Base-by-base conservation (phyloP, 2,888 invertebrate species). In the Cosmia pyralina region DNA sequence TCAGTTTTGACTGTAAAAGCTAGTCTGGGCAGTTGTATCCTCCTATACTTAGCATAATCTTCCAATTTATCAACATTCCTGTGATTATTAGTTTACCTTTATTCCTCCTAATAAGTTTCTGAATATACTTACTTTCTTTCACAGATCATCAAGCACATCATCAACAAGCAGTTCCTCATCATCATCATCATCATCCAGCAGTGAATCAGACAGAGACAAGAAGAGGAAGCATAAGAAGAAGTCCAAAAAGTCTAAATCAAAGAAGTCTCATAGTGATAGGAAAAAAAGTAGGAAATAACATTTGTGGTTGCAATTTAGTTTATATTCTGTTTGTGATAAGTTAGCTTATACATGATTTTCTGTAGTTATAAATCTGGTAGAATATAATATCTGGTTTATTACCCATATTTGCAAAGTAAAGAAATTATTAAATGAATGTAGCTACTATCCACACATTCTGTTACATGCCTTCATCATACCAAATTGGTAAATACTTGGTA, bases 101-200 rank as follows among this genome's bases (percentile, higher is more conserved):
- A 41, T 8, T 41, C 41, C 19, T 50, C 50, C 50, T 19, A 8
- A 19, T 50, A 50, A 50, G 2, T 19, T 8, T 50, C 50, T 50
- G 50, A 19, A 19, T 34, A 55, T 7, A 48, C 3, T 63, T 7
- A 48, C 3, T 63, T 1, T 15, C 0, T 73, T 55, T 79, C 67
- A 68, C 85, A 95, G 95, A 81, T 93, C 94, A 83, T 91, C 93
- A 77, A 94, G 93, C 71, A 89, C 93, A 69, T 92, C 93, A 73
- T 92, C 94, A 34, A 87, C 86, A 22, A 91, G 90, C 57, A 90
- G 87, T 72, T 90, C 90, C 57, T 87, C 90, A 82, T 89, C 90
- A 66, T 87, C 91, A 77, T 90, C 92, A 67, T 90, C 93, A 82
- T 89, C 92, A 53, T 91, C 93, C 22, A 91, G 90, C 82, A 94